Evolutionary conservation across 1,140 invertebrate species (phyloP).

Genomic region (Neelides sp.): DNA sequence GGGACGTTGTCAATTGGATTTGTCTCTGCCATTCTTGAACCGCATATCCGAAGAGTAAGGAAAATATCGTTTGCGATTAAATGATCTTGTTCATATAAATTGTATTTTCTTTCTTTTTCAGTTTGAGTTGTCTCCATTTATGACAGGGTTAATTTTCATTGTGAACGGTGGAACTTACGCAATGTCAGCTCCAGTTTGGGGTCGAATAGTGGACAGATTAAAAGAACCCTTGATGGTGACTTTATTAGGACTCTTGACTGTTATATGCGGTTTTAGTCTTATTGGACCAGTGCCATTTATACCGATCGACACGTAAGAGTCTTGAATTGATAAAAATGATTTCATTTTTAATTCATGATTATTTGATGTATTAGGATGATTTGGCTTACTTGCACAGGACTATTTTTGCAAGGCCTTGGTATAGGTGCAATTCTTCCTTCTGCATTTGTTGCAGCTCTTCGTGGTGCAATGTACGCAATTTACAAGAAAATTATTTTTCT

Average conservation of each 20-base stretch:
- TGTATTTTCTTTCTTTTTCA: no score
- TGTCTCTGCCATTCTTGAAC: conserved; percentile 64
- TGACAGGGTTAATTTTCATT: conserved; percentile 71
- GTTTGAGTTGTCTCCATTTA: conserved; percentile 55
- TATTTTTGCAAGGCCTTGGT: conserved; percentile 63
- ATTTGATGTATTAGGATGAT: conserved; percentile 52
- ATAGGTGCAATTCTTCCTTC: conserved; percentile 67
- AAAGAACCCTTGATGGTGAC: conserved; percentile 52
- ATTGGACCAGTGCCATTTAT: conserved; percentile 63
- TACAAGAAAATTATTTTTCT: conserved; percentile 47
- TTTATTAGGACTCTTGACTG: conserved; percentile 50
- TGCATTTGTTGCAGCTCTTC: conserved; percentile 64
- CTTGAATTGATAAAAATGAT: conserved; percentile 40
- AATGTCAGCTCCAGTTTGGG: conserved; percentile 63
- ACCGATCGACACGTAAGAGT: conserved; percentile 45
- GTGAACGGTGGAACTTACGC: conserved; percentile 77
- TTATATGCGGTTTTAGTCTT: conserved; percentile 51
- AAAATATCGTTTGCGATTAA: not conserved
- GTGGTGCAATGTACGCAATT: conserved; percentile 56
- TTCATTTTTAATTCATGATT: not conserved
- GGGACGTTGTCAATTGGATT: conserved; percentile 71
- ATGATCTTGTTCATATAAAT: not conserved
- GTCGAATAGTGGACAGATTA: conserved; percentile 58
- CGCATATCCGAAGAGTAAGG: conserved; percentile 55
- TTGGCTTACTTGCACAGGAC: conserved; percentile 51